phyloP scores from a whole-genome alignment of 2,888 invertebrate genomes.

The Coremacera marginata region DNA sequence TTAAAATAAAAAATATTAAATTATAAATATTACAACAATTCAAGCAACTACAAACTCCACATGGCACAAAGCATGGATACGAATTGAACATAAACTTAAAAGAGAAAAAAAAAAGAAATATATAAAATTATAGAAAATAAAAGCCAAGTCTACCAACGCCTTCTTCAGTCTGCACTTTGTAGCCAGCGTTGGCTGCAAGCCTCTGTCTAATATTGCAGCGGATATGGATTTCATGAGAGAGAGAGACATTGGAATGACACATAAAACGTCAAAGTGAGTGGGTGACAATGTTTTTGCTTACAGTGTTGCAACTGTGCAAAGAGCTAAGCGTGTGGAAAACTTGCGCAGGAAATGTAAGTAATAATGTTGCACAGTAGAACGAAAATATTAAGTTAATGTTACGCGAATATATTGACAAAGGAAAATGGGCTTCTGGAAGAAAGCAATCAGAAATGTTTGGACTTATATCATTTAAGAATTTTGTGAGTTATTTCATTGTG shows the following conservation, averaged over 20 bases:
- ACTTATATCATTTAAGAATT: too few species aligned
- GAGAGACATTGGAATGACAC: conserved; percentile 27
- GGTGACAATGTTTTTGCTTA: conserved; percentile 22
- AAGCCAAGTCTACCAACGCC: not conserved
- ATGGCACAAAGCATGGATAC: not conserved
- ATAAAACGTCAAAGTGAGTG: conserved; percentile 30
- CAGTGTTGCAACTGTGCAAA: conserved; percentile 28
- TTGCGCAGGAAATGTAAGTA: conserved; percentile 48
- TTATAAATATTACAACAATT: not conserved
- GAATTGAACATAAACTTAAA: not conserved
- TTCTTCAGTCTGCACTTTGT: conserved; percentile 15
- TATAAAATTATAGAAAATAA: not conserved
- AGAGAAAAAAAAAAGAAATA: not conserved
- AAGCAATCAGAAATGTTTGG: too few species aligned
- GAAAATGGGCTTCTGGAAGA: too few species aligned
- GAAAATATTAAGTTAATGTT: not conserved
- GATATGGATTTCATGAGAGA: conserved; percentile 27
- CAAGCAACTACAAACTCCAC: not conserved
- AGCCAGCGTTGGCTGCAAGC: conserved; percentile 25
- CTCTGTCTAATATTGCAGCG: conserved; percentile 16
- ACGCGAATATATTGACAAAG: too few species aligned
- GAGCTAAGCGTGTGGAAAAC: conserved; percentile 11
- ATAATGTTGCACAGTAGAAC: conserved; percentile 38
- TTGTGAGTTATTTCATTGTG: too few species aligned
- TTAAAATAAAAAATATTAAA: not conserved